Percentiles rank a stretch among this genome's conserved stretches.
Conservation (phyloP, 2,888 invertebrate species). For the Stomorhina lunata region DNA sequence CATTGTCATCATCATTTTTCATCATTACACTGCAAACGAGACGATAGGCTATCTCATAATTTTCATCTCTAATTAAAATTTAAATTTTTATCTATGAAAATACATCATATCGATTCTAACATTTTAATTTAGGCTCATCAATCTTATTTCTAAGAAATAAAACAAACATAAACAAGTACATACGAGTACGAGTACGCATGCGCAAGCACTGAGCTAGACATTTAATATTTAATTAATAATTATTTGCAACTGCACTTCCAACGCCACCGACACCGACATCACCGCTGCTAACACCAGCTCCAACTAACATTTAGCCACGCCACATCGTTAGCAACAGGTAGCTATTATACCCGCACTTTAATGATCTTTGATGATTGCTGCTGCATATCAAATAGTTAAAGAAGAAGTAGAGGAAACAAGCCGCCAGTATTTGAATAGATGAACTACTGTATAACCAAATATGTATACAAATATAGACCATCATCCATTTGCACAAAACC, state of each 20-base stretch:
- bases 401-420: neutral
- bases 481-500: constrained; percentile 11
- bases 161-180: neutral
- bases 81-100: constrained; percentile 49
- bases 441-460: neutral
- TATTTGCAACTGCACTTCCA: constrained; percentile 55
- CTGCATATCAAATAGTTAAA: constrained; percentile 55
- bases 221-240: constrained; percentile 65
- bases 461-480: constrained; percentile 1
- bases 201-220: constrained; percentile 44
- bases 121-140: constrained; percentile 61
- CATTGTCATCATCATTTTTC: constrained; percentile 39
- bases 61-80: constrained; percentile 63
- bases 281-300: constrained; percentile 6
- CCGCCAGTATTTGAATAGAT: neutral
- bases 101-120: constrained; percentile 52
- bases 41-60: constrained; percentile 53
- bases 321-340: constrained; percentile 51
- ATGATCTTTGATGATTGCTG: too few species aligned
- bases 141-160: constrained; percentile 26
- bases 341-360: constrained; percentile 39
- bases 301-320: constrained; percentile 35
- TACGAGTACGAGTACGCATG: constrained; percentile 7
- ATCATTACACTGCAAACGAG: constrained; percentile 32
- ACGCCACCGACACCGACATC: constrained; percentile 19